A percentile compares a stretch with the other conserved stretches of the same genome.
These are phyloP conservation scores for Numenius arquata DNA, from an alignment of 2,113 vertebrate genomes.

Conservation along the genomic window DNA sequence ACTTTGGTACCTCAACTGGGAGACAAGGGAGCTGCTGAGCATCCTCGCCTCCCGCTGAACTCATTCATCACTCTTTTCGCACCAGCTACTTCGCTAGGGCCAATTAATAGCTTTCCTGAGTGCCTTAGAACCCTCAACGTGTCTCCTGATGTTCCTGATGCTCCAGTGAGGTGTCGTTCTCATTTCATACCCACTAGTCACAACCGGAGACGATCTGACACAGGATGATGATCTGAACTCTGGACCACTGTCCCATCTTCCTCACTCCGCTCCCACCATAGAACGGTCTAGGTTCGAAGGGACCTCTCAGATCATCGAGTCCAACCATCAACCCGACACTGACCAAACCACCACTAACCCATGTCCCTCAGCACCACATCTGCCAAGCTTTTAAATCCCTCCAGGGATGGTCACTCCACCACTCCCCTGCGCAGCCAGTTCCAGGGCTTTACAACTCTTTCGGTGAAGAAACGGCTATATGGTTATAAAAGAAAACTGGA, in stretches of 20 bases:
- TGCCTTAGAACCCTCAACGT: accelerated
- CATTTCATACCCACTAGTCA: not conserved
- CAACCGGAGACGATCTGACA: not conserved
- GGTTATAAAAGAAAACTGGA: not conserved
- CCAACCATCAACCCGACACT: not conserved
- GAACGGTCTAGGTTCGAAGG: not conserved
- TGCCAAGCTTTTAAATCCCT: not conserved
- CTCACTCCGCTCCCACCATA: not conserved
- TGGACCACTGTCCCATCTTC: not conserved
- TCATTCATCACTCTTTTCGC: not conserved
- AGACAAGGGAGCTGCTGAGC: not conserved
- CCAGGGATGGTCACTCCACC: not conserved
- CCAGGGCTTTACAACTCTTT: no score
- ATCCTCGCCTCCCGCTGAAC: not conserved
- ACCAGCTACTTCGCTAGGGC: not conserved
- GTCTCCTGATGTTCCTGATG: not conserved
- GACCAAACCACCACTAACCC: not conserved
- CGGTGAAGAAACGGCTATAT: accelerated
- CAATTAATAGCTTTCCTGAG: not conserved
- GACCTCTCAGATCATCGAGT: not conserved
- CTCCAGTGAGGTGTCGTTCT: not conserved
- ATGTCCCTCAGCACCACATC: not conserved
- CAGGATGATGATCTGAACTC: not conserved
- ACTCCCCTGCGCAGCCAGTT: not conserved
- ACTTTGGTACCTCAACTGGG: not conserved